Evolutionary conservation across 2,797 vertebrate genomes (phyloP).

Genomic region (Uromys caudimaculatus): DNA sequence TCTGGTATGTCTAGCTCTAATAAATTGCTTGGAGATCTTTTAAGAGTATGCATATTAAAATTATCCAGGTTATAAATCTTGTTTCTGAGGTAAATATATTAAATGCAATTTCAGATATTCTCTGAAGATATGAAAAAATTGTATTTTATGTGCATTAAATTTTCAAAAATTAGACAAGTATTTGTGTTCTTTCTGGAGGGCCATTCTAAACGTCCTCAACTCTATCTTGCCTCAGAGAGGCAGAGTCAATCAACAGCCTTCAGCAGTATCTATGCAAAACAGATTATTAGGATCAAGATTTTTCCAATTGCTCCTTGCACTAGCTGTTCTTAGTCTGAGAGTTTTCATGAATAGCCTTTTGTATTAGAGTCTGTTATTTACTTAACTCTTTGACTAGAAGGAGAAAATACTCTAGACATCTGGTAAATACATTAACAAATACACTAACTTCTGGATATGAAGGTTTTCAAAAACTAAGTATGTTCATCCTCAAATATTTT

Average conservation of each 20-base stretch:
- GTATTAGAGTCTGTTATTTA: neutral
- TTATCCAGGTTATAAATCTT: neutral
- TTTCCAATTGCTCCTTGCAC: neutral
- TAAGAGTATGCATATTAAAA: neutral
- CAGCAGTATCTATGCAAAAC: neutral
- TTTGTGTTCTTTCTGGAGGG: neutral
- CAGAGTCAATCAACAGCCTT: neutral
- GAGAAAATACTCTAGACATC: neutral
- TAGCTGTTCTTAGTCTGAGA: neutral
- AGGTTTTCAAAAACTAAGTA: neutral
- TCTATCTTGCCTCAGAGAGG: neutral
- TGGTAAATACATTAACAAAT: neutral
- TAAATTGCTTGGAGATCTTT: neutral
- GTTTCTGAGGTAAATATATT: neutral
- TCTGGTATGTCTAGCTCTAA: neutral
- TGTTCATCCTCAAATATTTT: neutral
- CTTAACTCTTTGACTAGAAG: neutral
- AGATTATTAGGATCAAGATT: neutral
- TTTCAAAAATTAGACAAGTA: accelerated
- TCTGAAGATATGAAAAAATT: neutral
- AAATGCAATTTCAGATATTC: neutral
- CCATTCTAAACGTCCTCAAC: neutral
- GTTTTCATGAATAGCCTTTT: neutral
- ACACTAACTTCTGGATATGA: neutral
- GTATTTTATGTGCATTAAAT: neutral